Conservation (phyloP, 2,888 invertebrate genomes). For the Dyspetes luteomarginatus region DNA sequence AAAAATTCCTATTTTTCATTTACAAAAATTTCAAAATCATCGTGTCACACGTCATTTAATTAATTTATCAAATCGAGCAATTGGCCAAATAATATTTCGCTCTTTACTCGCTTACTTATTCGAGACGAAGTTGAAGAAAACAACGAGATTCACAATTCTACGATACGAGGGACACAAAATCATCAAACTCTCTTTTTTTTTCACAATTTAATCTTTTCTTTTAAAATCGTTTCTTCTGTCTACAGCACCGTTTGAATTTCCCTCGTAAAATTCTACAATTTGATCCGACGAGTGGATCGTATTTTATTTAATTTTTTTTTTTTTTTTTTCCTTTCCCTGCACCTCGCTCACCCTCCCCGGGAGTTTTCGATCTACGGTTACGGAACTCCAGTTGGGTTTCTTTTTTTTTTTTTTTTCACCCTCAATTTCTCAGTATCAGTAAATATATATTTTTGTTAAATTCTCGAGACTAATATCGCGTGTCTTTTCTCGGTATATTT, state of each 20-base stretch:
- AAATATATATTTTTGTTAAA: conserved; percentile 2
- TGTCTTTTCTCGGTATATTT: conserved; percentile 7
- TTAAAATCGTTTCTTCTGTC: conserved; percentile 66
- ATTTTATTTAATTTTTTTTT: conserved; percentile 45
- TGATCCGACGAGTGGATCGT: conserved; percentile 66
- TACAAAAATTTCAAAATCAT: not conserved
- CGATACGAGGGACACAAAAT: conserved; percentile 58
- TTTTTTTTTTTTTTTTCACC: conserved; percentile 21
- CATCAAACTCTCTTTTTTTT: conserved; percentile 29
- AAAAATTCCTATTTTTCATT: conserved; percentile 4
- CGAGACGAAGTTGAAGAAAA: conserved; percentile 63
- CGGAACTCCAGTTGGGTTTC: conserved; percentile 61
- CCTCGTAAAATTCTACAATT: conserved; percentile 67
- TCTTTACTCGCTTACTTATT: conserved; percentile 40
- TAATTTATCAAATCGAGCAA: not conserved
- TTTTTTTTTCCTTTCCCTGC: conserved; percentile 52
- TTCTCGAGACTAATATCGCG: conserved; percentile 47
- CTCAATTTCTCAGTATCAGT: conserved; percentile 21
- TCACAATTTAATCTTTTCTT: conserved; percentile 50
- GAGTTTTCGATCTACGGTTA: conserved; percentile 46
- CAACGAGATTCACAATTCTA: conserved; percentile 61
- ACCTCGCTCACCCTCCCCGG: conserved; percentile 60
- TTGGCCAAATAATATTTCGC: conserved; percentile 33
- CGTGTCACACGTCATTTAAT: not conserved
- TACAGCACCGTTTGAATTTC: conserved; percentile 76